Conservation (phyloP, 2,113 vertebrate genomes). For the Spea multiplicata region DNA sequence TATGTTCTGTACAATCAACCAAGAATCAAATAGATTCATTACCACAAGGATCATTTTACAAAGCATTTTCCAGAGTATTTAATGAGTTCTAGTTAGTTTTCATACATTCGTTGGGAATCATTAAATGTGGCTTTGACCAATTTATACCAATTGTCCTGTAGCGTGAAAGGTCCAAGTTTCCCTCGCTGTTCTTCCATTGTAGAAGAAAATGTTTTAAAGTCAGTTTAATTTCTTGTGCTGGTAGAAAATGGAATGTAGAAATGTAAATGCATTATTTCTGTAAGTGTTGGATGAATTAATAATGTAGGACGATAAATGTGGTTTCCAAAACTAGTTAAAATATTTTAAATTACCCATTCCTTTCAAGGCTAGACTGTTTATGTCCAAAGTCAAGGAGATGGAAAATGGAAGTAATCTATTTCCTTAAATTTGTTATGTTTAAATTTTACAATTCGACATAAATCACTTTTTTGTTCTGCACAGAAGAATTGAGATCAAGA, state of each 20-base stretch:
- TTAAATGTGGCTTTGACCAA: not conserved
- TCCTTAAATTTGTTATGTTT: no score
- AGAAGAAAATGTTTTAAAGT: not conserved
- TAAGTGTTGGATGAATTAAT: not conserved
- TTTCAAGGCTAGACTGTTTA: not conserved
- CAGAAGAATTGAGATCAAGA: no score
- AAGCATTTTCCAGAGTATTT: not conserved
- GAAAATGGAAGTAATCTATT: not conserved
- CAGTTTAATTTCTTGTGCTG: not conserved
- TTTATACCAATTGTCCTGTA: not conserved
- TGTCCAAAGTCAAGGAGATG: not conserved
- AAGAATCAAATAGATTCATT: not conserved
- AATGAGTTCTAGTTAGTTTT: not conserved
- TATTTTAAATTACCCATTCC: conserved; percentile 23
- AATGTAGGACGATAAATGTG: conserved; percentile 1
- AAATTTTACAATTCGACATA: no score
- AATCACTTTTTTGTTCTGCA: no score
- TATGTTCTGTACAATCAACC: no score
- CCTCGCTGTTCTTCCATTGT: conserved; percentile 7
- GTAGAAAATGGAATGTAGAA: not conserved
- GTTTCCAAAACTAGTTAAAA: conserved; percentile 5
- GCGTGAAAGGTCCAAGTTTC: not conserved
- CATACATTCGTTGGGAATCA: not conserved
- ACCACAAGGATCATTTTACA: not conserved
- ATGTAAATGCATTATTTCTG: not conserved